These are phyloP conservation scores for Esox masquinongy DNA, from an alignment of 2,797 vertebrate genomes.

Conservation along the genomic window DNA sequence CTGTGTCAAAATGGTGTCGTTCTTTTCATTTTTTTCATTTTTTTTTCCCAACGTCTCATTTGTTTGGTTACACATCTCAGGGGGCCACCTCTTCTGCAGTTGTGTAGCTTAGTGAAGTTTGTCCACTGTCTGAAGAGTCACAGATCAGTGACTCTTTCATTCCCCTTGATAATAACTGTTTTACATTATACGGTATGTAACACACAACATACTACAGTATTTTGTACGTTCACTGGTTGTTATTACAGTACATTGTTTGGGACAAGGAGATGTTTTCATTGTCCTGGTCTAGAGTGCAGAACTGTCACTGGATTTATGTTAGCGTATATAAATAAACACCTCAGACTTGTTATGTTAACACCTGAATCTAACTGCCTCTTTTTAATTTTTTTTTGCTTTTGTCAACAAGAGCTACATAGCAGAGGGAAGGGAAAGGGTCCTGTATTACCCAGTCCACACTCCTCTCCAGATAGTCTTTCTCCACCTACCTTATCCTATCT, in stretches of 20 bases:
- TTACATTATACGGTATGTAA: neutral
- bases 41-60: conserved; percentile 50
- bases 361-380: conserved; percentile 23
- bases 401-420: conserved; percentile 47
- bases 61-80: conserved; percentile 25
- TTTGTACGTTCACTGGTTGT: neutral
- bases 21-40: too few species aligned
- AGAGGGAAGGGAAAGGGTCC: conserved; percentile 24
- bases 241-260: neutral
- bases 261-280: conserved; percentile 19
- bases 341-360: conserved; percentile 47
- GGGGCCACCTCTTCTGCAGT: conserved; percentile 15
- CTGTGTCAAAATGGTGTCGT: conserved; percentile 27
- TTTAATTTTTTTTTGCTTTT: conserved; percentile 52
- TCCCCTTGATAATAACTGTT: neutral
- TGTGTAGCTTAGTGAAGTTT: conserved; percentile 4
- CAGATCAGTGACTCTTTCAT: neutral
- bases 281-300: conserved; percentile 16
- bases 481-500: conserved; percentile 9
- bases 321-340: conserved; percentile 34
- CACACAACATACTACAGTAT: too few species aligned
- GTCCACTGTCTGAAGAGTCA: conserved; percentile 3
- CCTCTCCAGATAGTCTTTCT: conserved; percentile 14
- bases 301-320: conserved; percentile 18
- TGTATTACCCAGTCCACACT: neutral